Evolutionary conservation across 1,140 invertebrate species (phyloP), one percentile per base, ranked within the genome.

Genomic region (Trichogramma pretiosum): DNA sequence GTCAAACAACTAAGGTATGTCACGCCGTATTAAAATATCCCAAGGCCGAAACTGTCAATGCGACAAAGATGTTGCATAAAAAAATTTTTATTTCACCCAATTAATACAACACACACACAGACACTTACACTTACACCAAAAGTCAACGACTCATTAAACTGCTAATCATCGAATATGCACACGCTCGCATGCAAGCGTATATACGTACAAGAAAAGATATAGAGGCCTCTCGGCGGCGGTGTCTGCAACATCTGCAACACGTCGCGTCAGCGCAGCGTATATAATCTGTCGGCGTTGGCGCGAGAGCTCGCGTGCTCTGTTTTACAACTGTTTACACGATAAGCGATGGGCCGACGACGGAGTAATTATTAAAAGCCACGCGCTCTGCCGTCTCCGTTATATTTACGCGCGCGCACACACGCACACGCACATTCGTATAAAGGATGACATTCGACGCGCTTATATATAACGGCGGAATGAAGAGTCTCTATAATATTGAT

Each of bases 251-350:
- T 41, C 46, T 48, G 38, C 30, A 23, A 28, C 30, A 40, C 26
- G 19, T 46, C 16, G n/a, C n/a, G n/a, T n/a, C n/a, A n/a, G n/a
- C n/a, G n/a, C n/a, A n/a, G n/a, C n/a, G n/a, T n/a, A n/a, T n/a
- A n/a, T n/a, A n/a, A n/a, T n/a, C n/a, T n/a, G n/a, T n/a, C n/a
- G n/a, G n/a, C n/a, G n/a, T n/a, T n/a, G n/a, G n/a, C n/a, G n/a
- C n/a, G n/a, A n/a, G n/a, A n/a, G n/a, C n/a, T n/a, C 21, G 16
- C 32, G n/a, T 21, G 34, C 17, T 17, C 21, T 35, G 38, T 16
- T 48, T 42, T 48, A 48, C 46, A 42, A 42, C 38, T 48, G 38
- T 48, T 48, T 48, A 33, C 39, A 16, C 11, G 42, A 48, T 48
- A 48, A 48, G 33, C 46, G 32, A 48, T 36, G 37, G 10, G 38